Evolutionary conservation across 2,113 vertebrate genomes (phyloP).

Genomic region (Sylvilagus bachmani): DNA sequence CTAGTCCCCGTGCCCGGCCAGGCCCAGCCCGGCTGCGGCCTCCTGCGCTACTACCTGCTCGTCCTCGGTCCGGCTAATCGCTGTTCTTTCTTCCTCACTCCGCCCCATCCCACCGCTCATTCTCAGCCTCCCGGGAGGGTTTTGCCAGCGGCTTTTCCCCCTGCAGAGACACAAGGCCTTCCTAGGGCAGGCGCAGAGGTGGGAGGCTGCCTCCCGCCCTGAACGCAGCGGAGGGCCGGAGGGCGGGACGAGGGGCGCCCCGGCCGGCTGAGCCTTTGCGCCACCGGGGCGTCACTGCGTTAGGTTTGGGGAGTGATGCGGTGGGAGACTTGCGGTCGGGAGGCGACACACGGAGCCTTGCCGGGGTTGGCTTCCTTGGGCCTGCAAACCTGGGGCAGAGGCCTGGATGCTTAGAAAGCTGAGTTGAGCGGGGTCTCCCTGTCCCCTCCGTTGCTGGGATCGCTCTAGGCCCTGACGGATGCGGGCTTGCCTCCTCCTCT

Average conservation of each 20-base stretch:
- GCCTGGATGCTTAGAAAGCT: neutral
- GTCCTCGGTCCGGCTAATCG: neutral
- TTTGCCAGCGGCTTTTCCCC: neutral
- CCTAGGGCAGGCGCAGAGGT: neutral
- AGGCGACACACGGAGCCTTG: accelerated
- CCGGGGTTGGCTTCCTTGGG: neutral
- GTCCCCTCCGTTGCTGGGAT: neutral
- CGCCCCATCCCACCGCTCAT: no score
- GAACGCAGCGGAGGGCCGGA: neutral
- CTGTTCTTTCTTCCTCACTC: neutral
- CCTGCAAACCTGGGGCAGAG: neutral
- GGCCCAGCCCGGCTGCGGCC: neutral
- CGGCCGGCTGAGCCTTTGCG: accelerated
- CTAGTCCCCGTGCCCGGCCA: accelerated
- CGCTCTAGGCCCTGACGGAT: neutral
- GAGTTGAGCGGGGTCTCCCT: neutral
- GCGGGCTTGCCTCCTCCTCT: neutral
- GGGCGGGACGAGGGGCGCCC: no score
- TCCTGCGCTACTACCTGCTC: neutral
- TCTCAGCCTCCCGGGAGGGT: neutral
- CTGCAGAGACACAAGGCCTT: constrained; percentile 1
- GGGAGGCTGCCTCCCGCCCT: neutral
- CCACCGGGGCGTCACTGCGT: accelerated
- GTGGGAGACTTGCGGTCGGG: neutral
- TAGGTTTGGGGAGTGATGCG: neutral